Conservation (phyloP, 2,888 invertebrate species). For the Willowsia nigromaculata region DNA sequence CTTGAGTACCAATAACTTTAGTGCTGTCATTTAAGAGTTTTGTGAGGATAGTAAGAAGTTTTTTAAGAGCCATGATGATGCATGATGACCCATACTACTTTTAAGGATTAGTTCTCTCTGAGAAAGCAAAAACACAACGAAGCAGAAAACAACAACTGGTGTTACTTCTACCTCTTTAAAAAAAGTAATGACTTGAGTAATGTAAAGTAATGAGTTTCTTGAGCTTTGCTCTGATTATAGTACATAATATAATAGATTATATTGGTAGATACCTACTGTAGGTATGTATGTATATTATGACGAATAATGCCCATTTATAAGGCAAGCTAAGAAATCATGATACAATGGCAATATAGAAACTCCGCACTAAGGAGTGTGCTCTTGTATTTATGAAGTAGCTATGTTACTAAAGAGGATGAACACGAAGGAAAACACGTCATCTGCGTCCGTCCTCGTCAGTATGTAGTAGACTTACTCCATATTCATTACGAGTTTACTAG, state of each 20-base stretch:
- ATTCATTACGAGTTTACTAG: background rate
- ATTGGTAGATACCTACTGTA: no score
- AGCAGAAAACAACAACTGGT: conserved; percentile 3
- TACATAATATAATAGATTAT: no score
- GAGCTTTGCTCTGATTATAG: background rate
- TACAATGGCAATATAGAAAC: no score
- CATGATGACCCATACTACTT: conserved; percentile 51
- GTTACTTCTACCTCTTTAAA: background rate
- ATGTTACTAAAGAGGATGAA: background rate
- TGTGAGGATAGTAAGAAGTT: background rate
- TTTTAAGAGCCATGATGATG: conserved; percentile 12
- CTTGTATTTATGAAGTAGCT: conserved; percentile 10
- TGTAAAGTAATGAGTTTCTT: no score
- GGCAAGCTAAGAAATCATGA: no score
- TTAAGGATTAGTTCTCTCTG: background rate
- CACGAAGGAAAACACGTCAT: conserved; percentile 53
- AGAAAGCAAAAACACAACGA: background rate
- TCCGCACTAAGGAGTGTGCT: no score
- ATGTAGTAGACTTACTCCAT: background rate
- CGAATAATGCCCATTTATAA: no score
- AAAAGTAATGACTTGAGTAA: conserved; percentile 39
- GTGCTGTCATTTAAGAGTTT: background rate
- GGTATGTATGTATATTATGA: no score
- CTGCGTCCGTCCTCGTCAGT: conserved; percentile 20
- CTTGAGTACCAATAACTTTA: background rate